Evolutionary conservation across 2,888 invertebrate genomes (phyloP).

Genomic region (Nemotelus pantherinus): DNA sequence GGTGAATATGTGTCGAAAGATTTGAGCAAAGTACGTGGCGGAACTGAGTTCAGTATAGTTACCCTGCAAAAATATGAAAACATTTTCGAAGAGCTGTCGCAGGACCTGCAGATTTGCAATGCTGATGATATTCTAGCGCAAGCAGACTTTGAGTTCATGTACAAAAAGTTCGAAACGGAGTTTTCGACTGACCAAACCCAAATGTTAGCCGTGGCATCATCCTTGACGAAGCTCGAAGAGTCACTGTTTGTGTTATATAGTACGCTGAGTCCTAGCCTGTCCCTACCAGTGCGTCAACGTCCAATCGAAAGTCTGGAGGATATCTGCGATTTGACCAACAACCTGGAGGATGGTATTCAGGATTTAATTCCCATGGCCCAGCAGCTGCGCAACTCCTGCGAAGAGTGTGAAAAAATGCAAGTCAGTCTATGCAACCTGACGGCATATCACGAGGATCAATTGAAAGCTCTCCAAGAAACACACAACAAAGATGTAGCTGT

Average conservation of each 20-base stretch:
- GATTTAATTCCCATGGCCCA: conserved; percentile 62
- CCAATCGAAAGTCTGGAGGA: conserved; percentile 66
- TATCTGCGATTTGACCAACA: conserved; percentile 69
- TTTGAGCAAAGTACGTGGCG: not conserved
- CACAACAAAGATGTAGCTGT: conserved; percentile 59
- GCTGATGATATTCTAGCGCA: conserved; percentile 60
- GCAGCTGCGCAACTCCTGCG: conserved; percentile 62
- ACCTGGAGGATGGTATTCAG: conserved; percentile 68
- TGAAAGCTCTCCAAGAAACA: conserved; percentile 62
- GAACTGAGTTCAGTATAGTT: conserved; percentile 54
- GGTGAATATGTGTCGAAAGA: conserved; percentile 64
- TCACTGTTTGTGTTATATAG: conserved; percentile 57
- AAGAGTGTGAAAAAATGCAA: conserved; percentile 66
- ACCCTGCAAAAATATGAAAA: conserved; percentile 60
- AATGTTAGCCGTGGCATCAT: conserved; percentile 57
- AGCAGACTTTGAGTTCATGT: conserved; percentile 61
- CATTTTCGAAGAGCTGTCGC: conserved; percentile 59
- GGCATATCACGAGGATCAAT: conserved; percentile 62
- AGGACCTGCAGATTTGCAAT: conserved; percentile 58
- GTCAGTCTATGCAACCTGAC: conserved; percentile 64
- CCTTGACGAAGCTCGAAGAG: conserved; percentile 58
- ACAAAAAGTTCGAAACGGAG: conserved; percentile 58
- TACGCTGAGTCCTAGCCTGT: conserved; percentile 53
- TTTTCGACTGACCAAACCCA: conserved; percentile 59
- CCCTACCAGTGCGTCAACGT: conserved; percentile 52